A percentile compares a stretch with the other conserved stretches of the same genome.
phyloP scores from a whole-genome alignment of 2,113 vertebrate species.

The Trogon surrucura region DNA sequence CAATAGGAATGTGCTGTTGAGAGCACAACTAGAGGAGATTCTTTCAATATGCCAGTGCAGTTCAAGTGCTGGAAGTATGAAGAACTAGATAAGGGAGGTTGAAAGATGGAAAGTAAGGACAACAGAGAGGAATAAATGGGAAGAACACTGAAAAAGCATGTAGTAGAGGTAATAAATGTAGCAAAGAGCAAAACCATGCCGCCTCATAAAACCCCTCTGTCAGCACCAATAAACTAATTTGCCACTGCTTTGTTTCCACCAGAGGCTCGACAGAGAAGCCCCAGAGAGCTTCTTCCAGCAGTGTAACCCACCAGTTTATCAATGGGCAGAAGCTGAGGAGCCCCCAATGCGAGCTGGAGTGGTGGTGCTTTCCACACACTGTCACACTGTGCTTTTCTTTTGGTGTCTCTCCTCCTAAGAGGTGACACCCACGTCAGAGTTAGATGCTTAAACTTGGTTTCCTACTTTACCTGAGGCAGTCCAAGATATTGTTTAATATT shows the following conservation, averaged over 20 bases:
- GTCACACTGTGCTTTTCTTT: background rate
- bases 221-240: background rate
- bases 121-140: background rate
- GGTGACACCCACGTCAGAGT: background rate
- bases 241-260: background rate
- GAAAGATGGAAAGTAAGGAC: background rate
- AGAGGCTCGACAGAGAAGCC: background rate
- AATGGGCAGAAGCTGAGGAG: background rate
- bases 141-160: background rate
- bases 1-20: background rate
- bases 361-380: background rate
- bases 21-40: background rate
- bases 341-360: rapidly evolving
- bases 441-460: background rate
- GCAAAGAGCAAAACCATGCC: background rate
- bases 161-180: background rate
- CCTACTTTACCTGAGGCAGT: background rate
- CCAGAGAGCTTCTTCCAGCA: background rate
- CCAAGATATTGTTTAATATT: background rate
- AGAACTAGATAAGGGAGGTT: background rate
- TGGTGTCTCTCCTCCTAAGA: background rate
- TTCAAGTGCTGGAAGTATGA: background rate
- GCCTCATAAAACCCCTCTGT: background rate
- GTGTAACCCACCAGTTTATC: background rate
- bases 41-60: background rate